phyloP scores from a whole-genome alignment of 2,113 vertebrate species.

The Corvus moneduloides region DNA sequence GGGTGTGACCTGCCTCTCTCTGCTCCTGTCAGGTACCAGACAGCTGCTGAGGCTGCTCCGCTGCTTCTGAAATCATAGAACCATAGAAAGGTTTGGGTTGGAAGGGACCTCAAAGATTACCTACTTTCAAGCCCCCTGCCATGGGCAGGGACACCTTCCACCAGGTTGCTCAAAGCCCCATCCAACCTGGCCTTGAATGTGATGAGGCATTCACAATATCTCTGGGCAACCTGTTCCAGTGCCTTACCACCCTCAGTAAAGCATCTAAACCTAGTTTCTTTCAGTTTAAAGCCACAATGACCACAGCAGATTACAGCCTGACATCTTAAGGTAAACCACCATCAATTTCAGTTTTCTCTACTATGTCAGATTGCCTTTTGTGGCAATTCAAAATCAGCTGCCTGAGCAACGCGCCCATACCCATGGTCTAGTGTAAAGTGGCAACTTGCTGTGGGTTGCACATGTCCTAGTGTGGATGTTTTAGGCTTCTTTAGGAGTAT shows the following conservation, averaged over 20 bases:
- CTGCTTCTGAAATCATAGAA: background rate
- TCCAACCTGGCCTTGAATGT: background rate
- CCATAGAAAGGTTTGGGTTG: background rate
- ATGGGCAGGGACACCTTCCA: background rate
- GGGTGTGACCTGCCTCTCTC: background rate
- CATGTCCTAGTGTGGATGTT: background rate
- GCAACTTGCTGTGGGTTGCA: background rate
- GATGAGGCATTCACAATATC: background rate
- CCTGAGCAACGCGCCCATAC: background rate
- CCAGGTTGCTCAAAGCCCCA: background rate
- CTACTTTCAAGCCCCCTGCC: too few relatives aligned
- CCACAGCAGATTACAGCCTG: background rate
- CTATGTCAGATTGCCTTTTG: background rate
- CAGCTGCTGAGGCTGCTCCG: background rate
- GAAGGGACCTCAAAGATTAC: background rate
- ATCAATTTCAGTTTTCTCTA: background rate
- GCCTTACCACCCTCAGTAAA: background rate
- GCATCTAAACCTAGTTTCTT: background rate
- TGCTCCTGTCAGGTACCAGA: background rate
- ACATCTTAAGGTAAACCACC: background rate
- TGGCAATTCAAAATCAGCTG: background rate
- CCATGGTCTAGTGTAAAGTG: background rate
- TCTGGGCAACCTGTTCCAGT: background rate
- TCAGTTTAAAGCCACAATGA: background rate
- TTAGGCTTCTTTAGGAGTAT: background rate